phyloP scores from a whole-genome alignment of 2,888 invertebrate species.

The Heliothis peltigera region DNA sequence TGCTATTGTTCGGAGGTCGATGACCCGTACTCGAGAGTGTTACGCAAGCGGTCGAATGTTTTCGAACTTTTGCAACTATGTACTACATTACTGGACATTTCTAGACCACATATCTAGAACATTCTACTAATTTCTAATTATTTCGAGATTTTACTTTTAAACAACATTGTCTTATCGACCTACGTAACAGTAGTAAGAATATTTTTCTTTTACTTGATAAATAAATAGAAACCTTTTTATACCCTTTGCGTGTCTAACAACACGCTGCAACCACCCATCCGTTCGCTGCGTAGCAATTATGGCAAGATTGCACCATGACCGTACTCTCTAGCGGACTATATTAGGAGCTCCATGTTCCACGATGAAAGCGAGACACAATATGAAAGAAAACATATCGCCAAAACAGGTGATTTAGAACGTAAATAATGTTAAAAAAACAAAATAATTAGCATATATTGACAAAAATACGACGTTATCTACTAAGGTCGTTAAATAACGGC shows the following conservation, averaged over 20 bases:
- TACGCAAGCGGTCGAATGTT: no score
- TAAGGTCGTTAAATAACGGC: neutral
- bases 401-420: neutral
- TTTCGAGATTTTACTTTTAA: no score
- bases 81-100: no score
- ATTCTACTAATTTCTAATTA: no score
- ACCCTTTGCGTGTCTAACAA: neutral
- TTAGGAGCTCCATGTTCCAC: neutral
- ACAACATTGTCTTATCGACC: no score
- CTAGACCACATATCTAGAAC: no score
- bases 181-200: no score
- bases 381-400: neutral
- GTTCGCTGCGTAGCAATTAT: conserved; percentile 12
- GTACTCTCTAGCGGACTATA: neutral
- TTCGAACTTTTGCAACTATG: no score
- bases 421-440: neutral
- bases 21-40: no score
- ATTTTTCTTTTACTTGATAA: neutral
- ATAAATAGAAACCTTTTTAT: conserved; percentile 6
- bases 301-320: conserved; percentile 12
- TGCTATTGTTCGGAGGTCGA: no score
- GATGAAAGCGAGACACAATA: neutral
- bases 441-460: neutral
- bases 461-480: neutral
- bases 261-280: conserved; percentile 6